Conservation (phyloP, 2,113 vertebrate genomes). For the Percopsis transmontana region DNA sequence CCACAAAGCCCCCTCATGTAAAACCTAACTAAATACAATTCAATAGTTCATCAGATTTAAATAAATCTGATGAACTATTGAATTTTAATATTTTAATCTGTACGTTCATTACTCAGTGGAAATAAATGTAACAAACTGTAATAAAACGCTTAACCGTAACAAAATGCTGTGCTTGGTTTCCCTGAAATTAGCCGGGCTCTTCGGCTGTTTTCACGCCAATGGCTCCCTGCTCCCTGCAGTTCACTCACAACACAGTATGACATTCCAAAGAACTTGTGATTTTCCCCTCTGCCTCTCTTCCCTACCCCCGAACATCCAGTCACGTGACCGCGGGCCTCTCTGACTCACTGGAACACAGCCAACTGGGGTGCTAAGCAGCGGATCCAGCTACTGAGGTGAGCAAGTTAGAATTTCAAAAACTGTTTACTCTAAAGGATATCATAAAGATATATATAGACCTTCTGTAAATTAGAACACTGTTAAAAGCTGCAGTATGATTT, state of each 20-base stretch:
- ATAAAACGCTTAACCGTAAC: not conserved
- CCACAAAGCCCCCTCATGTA: too few species aligned
- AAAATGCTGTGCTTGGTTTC: not conserved
- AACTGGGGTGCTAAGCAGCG: not conserved
- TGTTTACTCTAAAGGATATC: not conserved
- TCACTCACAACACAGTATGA: conserved; percentile 49
- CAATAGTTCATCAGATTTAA: too few species aligned
- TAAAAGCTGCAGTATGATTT: too few species aligned
- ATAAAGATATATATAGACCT: too few species aligned
- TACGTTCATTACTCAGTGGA: too few species aligned
- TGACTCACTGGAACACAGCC: conserved; percentile 31
- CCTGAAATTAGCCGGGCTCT: conserved; percentile 19
- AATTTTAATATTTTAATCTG: too few species aligned
- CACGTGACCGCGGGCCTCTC: conserved; percentile 38
- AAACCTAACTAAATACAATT: too few species aligned
- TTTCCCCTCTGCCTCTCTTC: conserved; percentile 32
- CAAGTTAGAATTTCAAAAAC: not conserved
- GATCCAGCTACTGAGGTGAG: not conserved
- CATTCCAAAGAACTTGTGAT: conserved; percentile 65
- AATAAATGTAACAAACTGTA: too few species aligned
- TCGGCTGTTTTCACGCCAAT: conserved; percentile 39
- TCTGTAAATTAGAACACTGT: too few species aligned
- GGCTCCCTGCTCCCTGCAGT: conserved; percentile 37
- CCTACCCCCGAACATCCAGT: conserved; percentile 21
- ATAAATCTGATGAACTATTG: not conserved